Percentiles rank a stretch among this genome's conserved stretches.
Evolutionary conservation across 2,113 vertebrate genomes (phyloP).

Genomic region (Pseudonaja textilis): DNA sequence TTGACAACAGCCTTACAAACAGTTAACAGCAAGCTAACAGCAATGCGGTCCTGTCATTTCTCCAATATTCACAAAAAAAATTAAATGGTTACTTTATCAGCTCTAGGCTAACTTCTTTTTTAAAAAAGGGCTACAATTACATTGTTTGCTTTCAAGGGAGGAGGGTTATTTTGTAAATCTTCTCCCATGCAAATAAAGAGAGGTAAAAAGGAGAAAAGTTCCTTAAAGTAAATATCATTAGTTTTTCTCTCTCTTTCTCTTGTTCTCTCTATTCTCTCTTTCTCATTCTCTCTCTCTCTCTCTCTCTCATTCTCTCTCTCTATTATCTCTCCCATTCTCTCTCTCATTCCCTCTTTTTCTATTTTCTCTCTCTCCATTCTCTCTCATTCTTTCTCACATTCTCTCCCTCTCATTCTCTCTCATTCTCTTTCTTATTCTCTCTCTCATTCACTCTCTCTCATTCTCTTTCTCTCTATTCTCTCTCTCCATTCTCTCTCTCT

Average conservation of each 20-base stretch:
- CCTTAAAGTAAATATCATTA: neutral
- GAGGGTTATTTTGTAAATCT: neutral
- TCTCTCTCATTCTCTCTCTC: too few relatives aligned
- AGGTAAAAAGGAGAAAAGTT: neutral
- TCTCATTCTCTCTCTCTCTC: too few relatives aligned
- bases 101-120: slow-evolving; percentile 49
- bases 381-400: too few relatives aligned
- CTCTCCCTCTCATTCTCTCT: too few relatives aligned
- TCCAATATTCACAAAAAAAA: slow-evolving; percentile 62
- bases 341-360: too few relatives aligned
- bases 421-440: too few relatives aligned
- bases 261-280: too few relatives aligned
- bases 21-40: slow-evolving; percentile 68
- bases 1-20: slow-evolving; percentile 64
- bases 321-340: too few relatives aligned
- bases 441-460: too few relatives aligned
- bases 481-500: too few relatives aligned
- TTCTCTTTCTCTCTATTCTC: too few relatives aligned
- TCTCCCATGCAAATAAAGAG: neutral
- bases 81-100: slow-evolving; percentile 56
- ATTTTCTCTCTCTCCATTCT: too few relatives aligned
- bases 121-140: slow-evolving; percentile 38
- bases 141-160: slow-evolving; percentile 40
- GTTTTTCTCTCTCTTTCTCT: neutral
- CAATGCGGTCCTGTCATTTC: slow-evolving; percentile 58